phyloP scores from a whole-genome alignment of 1,140 invertebrate species.

The Ceratina australensis region DNA sequence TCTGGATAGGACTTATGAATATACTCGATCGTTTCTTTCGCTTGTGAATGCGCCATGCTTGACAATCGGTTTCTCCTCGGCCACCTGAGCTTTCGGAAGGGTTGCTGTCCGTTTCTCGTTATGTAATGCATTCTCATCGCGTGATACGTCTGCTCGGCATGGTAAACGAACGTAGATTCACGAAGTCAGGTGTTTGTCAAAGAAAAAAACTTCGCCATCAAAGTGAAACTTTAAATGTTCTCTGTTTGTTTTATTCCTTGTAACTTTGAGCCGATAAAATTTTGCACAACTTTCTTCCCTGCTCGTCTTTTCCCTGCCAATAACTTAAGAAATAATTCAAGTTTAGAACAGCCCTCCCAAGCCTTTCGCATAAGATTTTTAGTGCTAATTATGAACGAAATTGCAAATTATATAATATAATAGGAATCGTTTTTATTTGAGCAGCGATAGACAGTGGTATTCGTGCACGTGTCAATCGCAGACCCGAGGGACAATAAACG shows the following conservation, averaged over 20 bases:
- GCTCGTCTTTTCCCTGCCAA: too few relatives aligned
- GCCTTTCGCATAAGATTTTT: too few relatives aligned
- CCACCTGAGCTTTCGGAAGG: conserved; percentile 65
- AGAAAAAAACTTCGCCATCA: neutral
- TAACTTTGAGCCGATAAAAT: too few relatives aligned
- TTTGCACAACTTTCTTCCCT: too few relatives aligned
- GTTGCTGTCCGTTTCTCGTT: conserved; percentile 53
- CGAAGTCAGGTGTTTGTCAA: conserved; percentile 46
- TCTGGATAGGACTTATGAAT: conserved; percentile 42
- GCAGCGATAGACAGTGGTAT: neutral
- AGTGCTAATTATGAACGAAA: too few relatives aligned
- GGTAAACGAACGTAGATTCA: conserved; percentile 17
- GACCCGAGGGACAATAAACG: neutral
- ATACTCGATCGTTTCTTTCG: conserved; percentile 32
- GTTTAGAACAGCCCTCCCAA: too few relatives aligned
- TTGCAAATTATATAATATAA: too few relatives aligned
- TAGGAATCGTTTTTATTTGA: too few relatives aligned
- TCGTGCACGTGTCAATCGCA: conserved; percentile 1
- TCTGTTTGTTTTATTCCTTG: neutral
- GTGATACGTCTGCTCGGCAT: neutral
- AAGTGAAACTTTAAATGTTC: neutral
- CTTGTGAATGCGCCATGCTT: conserved; percentile 63
- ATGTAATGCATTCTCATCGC: conserved; percentile 27
- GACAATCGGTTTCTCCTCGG: conserved; percentile 60
- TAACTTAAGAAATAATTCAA: too few relatives aligned